Evolutionary conservation across 2,113 vertebrate genomes (phyloP).

Genomic region (Pseudolaguvia tuberculata): DNA sequence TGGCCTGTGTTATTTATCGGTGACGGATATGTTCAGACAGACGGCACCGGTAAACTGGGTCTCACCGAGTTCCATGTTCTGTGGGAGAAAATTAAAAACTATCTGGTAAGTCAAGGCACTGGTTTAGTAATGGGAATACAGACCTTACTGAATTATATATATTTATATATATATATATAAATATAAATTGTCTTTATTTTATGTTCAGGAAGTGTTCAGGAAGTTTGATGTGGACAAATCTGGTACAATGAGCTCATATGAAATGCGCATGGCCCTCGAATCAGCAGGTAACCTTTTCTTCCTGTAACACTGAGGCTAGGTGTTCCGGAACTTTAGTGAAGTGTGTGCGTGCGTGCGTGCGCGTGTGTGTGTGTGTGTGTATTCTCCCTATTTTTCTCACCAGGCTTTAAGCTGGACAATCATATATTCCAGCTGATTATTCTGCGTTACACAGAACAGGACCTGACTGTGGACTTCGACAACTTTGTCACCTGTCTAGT

Average conservation of each 20-base stretch:
- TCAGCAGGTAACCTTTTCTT: conserved; percentile 70
- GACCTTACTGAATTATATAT: neutral
- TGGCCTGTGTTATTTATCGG: conserved; percentile 45
- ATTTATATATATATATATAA: too few relatives aligned
- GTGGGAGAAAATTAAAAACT: conserved; percentile 87
- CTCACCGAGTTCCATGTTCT: conserved; percentile 86
- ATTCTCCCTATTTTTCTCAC: neutral
- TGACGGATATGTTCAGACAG: conserved; percentile 66
- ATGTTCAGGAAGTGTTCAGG: conserved; percentile 76
- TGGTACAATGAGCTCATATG: conserved; percentile 87
- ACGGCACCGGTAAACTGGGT: conserved; percentile 84
- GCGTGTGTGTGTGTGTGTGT: neutral
- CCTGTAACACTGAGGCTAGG: neutral
- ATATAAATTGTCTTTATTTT: neutral
- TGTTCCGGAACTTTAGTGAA: neutral
- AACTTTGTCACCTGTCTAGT: conserved; percentile 89
- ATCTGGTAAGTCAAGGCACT: conserved; percentile 72
- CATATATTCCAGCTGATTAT: conserved; percentile 85
- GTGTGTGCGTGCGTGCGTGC: neutral
- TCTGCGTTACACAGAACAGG: conserved; percentile 83
- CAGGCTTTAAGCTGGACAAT: conserved; percentile 84
- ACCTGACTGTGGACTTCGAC: conserved; percentile 85
- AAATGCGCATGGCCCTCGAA: conserved; percentile 89
- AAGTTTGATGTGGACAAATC: conserved; percentile 91
- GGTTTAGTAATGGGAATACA: neutral